These are phyloP conservation scores for Aphelocoma coerulescens DNA, from an alignment of 2,113 vertebrate species.

Conservation along the genomic window DNA sequence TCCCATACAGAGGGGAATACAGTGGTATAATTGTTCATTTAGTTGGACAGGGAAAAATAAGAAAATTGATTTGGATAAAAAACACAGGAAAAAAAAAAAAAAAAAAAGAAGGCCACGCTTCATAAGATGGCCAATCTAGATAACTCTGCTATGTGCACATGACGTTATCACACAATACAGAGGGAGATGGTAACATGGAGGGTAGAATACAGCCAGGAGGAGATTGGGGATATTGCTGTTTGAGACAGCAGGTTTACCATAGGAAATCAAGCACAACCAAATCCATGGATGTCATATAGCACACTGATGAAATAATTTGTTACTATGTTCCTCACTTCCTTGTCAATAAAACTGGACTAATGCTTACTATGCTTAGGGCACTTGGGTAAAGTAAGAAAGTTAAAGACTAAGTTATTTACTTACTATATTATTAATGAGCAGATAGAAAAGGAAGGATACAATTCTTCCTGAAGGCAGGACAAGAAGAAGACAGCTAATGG, in stretches of 20 bases:
- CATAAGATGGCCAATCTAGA: not conserved
- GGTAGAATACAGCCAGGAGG: not conserved
- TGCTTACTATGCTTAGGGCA: not conserved
- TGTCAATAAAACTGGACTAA: not conserved
- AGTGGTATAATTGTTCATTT: not conserved
- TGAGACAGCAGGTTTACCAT: not conserved
- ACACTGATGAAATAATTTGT: not conserved
- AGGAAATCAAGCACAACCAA: not conserved
- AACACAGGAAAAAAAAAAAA: not conserved
- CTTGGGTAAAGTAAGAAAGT: not conserved
- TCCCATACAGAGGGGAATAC: not conserved
- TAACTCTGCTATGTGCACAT: not conserved
- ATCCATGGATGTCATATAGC: not conserved
- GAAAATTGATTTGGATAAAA: not conserved
- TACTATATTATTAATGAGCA: not conserved
- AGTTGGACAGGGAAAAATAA: not conserved
- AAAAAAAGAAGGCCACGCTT: not conserved
- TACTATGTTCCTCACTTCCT: not conserved
- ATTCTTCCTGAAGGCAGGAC: not conserved
- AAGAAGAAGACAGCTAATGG: not conserved
- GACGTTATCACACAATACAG: not conserved
- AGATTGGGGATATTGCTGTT: not conserved
- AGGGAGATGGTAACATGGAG: not conserved
- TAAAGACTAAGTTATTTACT: not conserved
- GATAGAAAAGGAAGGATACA: not conserved